These are phyloP conservation scores for Gastracanthus pulcherrimus DNA, from an alignment of 2,888 invertebrate species.

Conservation along the genomic window DNA sequence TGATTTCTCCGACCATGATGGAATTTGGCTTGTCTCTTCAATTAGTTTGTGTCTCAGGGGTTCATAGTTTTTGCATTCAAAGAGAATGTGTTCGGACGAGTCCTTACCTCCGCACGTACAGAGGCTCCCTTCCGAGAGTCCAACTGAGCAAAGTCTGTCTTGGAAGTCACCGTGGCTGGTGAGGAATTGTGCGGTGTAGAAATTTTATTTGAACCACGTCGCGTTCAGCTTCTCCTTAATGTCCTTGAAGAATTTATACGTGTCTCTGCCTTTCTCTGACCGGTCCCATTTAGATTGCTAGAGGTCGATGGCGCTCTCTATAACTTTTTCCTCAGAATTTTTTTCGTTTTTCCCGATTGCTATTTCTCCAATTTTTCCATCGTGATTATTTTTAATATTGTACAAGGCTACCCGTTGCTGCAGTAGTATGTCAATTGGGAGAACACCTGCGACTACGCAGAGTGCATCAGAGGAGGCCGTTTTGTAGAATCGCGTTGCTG, in stretches of 20 bases:
- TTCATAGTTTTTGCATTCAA: neutral
- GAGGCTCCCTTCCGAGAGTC: neutral
- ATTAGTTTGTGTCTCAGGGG: neutral
- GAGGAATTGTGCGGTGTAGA: slow-evolving; percentile 40
- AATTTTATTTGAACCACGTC: slow-evolving; percentile 19
- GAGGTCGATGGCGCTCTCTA: neutral
- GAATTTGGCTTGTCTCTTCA: neutral
- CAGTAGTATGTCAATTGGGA: slow-evolving; percentile 4
- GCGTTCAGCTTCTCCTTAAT: neutral
- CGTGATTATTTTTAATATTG: neutral
- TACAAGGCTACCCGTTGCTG: neutral
- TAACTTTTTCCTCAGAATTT: too few species aligned
- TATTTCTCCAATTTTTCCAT: neutral
- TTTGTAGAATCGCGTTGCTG: slow-evolving; percentile 1
- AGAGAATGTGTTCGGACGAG: slow-evolving; percentile 29
- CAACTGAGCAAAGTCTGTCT: neutral
- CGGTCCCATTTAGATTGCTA: slow-evolving; percentile 41
- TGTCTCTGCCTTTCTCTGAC: slow-evolving; percentile 34
- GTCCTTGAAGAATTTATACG: slow-evolving; percentile 39
- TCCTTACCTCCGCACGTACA: slow-evolving; percentile 45
- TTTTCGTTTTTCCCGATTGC: neutral
- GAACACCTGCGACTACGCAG: slow-evolving; percentile 2
- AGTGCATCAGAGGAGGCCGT: neutral
- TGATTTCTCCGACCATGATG: neutral
- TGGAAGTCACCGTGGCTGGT: slow-evolving; percentile 55